phyloP scores from a whole-genome alignment of 64 coral and sea anemone genomes.

The Pachyseris speciosa region DNA sequence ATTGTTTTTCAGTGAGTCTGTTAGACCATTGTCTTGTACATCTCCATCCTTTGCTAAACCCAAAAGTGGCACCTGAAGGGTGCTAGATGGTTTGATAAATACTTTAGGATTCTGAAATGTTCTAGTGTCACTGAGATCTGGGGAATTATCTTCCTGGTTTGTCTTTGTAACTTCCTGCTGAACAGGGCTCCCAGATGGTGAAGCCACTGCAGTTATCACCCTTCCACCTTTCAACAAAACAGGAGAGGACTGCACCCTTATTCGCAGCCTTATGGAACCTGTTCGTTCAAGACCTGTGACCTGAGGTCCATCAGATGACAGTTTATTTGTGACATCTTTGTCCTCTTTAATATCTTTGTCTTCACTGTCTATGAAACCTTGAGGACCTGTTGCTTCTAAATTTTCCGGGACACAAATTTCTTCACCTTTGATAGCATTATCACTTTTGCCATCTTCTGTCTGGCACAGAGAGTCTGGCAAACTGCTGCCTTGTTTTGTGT shows the following conservation, averaged over 20 bases:
- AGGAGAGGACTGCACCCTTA: slow-evolving; percentile 31
- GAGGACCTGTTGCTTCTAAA: neutral
- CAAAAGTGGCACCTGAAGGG: neutral
- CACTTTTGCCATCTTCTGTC: neutral
- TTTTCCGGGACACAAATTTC: neutral
- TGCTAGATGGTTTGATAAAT: slow-evolving; percentile 12
- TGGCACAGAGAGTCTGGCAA: neutral
- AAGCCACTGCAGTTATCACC: slow-evolving; percentile 30
- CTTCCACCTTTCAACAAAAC: neutral
- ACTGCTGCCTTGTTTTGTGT: neutral
- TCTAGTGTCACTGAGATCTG: neutral
- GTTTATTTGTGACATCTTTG: neutral
- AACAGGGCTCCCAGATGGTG: neutral
- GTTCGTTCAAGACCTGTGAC: neutral
- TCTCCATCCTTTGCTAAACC: neutral
- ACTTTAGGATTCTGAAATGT: slow-evolving; percentile 34
- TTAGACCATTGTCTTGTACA: neutral
- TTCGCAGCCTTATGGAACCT: slow-evolving; percentile 24
- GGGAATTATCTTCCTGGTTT: neutral
- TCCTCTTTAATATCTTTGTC: neutral
- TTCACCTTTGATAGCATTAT: neutral
- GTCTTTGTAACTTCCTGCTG: neutral
- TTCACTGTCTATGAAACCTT: neutral
- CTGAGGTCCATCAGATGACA: neutral
- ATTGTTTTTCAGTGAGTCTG: neutral